Base-by-base conservation (phyloP, 2,113 vertebrate species). In the Sander vitreus region DNA sequence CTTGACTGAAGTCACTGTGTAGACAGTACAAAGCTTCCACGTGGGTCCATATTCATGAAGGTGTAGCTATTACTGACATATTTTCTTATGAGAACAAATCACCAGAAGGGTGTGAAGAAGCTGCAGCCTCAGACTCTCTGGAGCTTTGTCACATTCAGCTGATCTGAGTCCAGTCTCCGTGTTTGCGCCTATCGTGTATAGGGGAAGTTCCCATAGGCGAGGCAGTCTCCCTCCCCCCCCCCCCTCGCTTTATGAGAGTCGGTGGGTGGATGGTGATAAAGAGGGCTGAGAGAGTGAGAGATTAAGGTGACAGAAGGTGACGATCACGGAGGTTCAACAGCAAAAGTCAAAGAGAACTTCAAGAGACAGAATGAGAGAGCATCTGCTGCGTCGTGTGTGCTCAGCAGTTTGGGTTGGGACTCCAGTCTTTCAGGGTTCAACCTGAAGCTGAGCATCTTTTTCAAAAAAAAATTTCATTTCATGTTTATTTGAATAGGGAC, bases 51-150 rank as follows among this genome's bases (percentile, higher is more conserved):
- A 93, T 95, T 93, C 93, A 93, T 93, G 91, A 94, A 94, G 92
- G 93, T 95, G 92, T 82, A 87, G 91, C 85, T 88, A 87, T 94
- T 94, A 95, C 93, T 95, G 94, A 95, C 94, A 94, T 87, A 87
- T 95, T 95, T 94, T 90, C 93, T 94, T 94, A 94, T 94, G 89
- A 91, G 93, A 94, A 91, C 93, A 94, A 94, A 94, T 93, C 92
- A 94, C 83, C 85, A 89, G 83, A 5, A 60, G 89, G 78, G 76
- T 77, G 76, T 78, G 81, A 81, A 88, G 88, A 87, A 77, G 75
- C 85, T 59, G 78, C 51, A 39, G 70, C 45, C 14, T 36, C 0
- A 68, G 70, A 73, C 51, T 65, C 86, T 90, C 87, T 63, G 80
- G 78, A 89, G 85, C 81, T 90, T 89, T 84, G 88, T 86, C 82